Evolutionary conservation across 2,888 invertebrate species (phyloP), one percentile per base, ranked within the genome.

Genomic region (Eremobia ochroleuca): DNA sequence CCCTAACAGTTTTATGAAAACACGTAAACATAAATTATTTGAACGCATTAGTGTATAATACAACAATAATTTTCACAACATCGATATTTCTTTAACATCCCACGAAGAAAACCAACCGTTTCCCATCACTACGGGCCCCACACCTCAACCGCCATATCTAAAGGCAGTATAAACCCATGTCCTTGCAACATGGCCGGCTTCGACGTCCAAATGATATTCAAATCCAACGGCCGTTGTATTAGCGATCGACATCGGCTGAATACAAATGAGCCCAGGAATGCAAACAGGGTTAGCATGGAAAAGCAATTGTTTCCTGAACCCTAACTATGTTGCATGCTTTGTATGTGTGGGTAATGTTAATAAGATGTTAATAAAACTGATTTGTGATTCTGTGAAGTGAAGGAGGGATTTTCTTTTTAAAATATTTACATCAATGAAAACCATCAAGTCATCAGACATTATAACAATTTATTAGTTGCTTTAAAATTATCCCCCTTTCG

Each of bases 291-390:
- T 90, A 89, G 88, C 90, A 89, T 85, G 82, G 92, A 94, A 90
- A 91, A 92, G 83, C 87, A 85, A 90, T 89, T 88, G 90, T 93
- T 94, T 93, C 92, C 93, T 94, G 92, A 89, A 91, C 82, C 79
- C 85, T 82, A 86, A 89, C 87, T 92, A 91, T 92, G 92, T 92
- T 78, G 92, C 88, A 90, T 92, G 92, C 93, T 55, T 82, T 67
- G 52, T 62, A 64, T 82, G 65, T 72, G 43, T 78, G 37, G 11
- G 9, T 70, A 37, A 78, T 75, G 31, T 43, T 75, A 72, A 85
- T 67, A 15, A 6, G 18, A 81, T 83, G 71, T 31, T 72, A 69
- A 81, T 73, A 34, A 58, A 59, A 37, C 11, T 59, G 9, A 72
- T 72, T 71, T 84, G n/a, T 43, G 18, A 25, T 13, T 62, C 73